phyloP scores from a whole-genome alignment of 2,888 invertebrate species.

The Acleris cristana region DNA sequence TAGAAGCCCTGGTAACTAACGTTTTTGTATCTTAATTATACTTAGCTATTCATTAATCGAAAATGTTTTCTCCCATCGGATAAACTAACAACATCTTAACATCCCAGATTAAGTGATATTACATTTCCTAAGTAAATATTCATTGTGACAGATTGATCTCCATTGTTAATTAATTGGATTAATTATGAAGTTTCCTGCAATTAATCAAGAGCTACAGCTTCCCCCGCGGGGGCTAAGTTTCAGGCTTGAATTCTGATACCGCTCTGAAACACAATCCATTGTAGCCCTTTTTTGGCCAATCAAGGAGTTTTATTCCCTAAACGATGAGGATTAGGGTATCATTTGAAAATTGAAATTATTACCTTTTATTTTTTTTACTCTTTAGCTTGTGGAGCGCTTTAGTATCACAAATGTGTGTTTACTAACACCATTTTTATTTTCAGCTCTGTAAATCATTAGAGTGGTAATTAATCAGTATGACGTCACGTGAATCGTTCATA shows the following conservation, averaged over 20 bases:
- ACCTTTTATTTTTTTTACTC: neutral
- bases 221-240: slow-evolving; percentile 22
- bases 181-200: slow-evolving; percentile 40
- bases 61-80: neutral
- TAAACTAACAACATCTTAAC: slow-evolving; percentile 3
- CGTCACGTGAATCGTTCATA: no score
- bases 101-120: slow-evolving; percentile 19
- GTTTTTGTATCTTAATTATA: no score
- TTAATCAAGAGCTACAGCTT: slow-evolving; percentile 38
- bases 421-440: no score
- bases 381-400: no score
- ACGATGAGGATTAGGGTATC: neutral
- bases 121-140: slow-evolving; percentile 28
- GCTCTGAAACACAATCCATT: slow-evolving; percentile 17
- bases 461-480: no score
- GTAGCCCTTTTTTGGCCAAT: slow-evolving; percentile 2
- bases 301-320: slow-evolving; percentile 13
- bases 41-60: no score
- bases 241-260: slow-evolving; percentile 5
- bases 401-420: neutral
- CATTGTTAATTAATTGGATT: slow-evolving; percentile 40
- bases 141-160: slow-evolving; percentile 35
- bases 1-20: no score
- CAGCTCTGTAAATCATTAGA: no score
- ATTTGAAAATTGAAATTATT: neutral